Evolutionary conservation across 53 echinoderm and acorn worm species (phyloP), one percentile per base, ranked within the genome.

Genomic region (Pentamera pediparva): DNA sequence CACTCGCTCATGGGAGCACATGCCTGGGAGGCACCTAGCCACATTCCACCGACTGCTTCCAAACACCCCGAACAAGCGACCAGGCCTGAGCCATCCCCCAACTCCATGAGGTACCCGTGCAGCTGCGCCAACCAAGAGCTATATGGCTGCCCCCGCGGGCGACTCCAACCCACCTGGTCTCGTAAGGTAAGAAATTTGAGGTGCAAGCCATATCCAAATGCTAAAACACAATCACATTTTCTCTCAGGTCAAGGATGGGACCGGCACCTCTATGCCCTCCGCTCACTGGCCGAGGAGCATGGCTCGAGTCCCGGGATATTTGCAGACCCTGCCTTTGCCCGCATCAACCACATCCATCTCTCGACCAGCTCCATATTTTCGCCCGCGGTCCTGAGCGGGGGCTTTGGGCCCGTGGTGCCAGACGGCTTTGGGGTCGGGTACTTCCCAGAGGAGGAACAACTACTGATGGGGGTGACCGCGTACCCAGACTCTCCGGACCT

Each of bases 221-320:
- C n/a, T n/a, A n/a, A n/a, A n/a, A n/a, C n/a, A n/a, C n/a, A n/a
- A n/a, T n/a, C n/a, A n/a, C n/a, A n/a, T 3, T 78, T 32, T 21
- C 22, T 32, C 59, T 12, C 29, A 95, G 96, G 96, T 21, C 87
- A 95, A 88, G 96, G 96, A 17, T 95, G 90, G 87, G 96, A 95
- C 59, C 85, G 96, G 29, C 96, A 95, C 54, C 80, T 95, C 18
- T 95, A 90, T 77, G 96, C 90, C 25, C 85, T 95, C 2, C 82
- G 85, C 26, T 69, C 65, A 24, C 76, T 95, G 12, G 90, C 96
- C 1, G 83, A 84, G 18, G 51, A 79, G 50, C 45, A 77, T 10
- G 81, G 74, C 32, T 50, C 60, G 17, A 75, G 59, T n/a, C 85
- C 75, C 0, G 78, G 75, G 45, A 76, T 95, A 28, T 95, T 95